phyloP scores from a whole-genome alignment of 2,113 vertebrate genomes.

The Pachyramphus minor region DNA sequence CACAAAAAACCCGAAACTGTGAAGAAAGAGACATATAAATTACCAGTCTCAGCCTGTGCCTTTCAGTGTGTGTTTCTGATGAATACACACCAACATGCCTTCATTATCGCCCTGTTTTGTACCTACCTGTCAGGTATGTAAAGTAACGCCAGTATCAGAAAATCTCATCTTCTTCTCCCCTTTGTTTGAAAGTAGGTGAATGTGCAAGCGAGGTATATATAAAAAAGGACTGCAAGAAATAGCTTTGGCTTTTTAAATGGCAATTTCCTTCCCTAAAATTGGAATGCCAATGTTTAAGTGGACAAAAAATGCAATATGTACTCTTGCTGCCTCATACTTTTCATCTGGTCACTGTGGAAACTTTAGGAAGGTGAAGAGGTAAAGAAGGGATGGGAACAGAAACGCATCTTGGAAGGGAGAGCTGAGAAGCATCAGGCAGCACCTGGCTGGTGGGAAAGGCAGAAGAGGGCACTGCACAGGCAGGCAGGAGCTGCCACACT shows the following conservation, averaged over 20 bases:
- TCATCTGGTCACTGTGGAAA: neutral
- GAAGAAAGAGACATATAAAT: conserved; percentile 28
- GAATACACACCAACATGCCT: conserved; percentile 3
- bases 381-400: neutral
- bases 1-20: neutral
- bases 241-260: neutral
- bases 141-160: neutral
- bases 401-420: neutral
- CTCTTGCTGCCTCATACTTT: neutral
- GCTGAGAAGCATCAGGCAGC: neutral
- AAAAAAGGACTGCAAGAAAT: neutral
- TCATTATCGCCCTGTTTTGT: neutral
- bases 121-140: neutral
- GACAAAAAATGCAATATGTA: neutral
- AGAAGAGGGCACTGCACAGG: neutral
- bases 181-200: conserved; percentile 25
- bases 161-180: neutral
- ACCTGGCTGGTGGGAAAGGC: neutral
- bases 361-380: neutral
- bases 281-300: neutral
- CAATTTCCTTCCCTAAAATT: neutral
- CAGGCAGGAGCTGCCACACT: neutral
- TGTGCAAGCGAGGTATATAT: neutral
- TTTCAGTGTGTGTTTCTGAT: neutral
- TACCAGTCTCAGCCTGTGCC: conserved; percentile 9